A percentile compares a stretch with the other conserved stretches of the same genome.
Evolutionary conservation across 2,888 invertebrate genomes (phyloP).

Genomic region (Apotomis turbidana): DNA sequence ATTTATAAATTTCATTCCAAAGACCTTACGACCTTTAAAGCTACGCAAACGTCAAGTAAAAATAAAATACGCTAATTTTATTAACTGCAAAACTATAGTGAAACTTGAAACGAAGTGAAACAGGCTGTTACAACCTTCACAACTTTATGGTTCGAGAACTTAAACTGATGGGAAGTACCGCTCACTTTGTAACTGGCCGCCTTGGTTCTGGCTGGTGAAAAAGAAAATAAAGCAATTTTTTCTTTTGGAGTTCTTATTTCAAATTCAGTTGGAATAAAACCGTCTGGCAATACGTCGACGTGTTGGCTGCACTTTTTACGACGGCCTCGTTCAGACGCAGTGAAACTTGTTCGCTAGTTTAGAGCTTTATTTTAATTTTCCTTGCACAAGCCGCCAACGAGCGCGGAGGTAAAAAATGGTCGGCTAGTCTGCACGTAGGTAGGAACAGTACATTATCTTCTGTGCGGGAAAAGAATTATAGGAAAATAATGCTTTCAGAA

Average conservation of each 20-base stretch:
- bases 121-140: conserved; percentile 37
- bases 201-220: conserved; percentile 46
- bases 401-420: conserved; percentile 63
- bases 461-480: neutral
- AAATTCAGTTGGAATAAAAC: conserved; percentile 59
- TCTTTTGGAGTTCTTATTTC: conserved; percentile 46
- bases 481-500: no score
- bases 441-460: conserved; percentile 57
- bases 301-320: conserved; percentile 72
- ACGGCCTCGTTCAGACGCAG: conserved; percentile 65
- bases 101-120: conserved; percentile 31
- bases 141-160: conserved; percentile 38
- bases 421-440: conserved; percentile 68
- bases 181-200: conserved; percentile 42
- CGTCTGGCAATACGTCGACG: conserved; percentile 69
- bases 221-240: conserved; percentile 59
- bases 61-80: conserved; percentile 29
- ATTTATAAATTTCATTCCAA: neutral
- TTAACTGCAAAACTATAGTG: conserved; percentile 32
- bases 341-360: conserved; percentile 75
- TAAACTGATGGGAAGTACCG: conserved; percentile 37
- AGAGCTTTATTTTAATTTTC: conserved; percentile 81
- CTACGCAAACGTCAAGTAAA: neutral
- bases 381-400: conserved; percentile 58
- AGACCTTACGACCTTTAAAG: neutral